These are phyloP conservation scores for Spheniscus mendiculus DNA, from an alignment of 2,113 vertebrate genomes.

Conservation along the genomic window DNA sequence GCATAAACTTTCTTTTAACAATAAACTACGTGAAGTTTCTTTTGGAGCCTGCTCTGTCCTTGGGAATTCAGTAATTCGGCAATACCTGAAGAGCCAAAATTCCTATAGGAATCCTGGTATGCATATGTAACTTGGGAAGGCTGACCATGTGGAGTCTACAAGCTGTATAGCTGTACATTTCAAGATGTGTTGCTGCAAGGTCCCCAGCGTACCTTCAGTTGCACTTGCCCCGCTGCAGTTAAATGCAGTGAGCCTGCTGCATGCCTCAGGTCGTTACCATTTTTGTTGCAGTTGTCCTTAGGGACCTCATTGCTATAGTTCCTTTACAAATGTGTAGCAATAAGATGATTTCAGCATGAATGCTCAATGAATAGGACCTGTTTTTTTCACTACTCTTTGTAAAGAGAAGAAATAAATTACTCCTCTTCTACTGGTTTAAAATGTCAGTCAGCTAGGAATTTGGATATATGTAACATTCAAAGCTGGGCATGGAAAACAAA, in stretches of 20 bases:
- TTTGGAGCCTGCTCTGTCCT: not conserved
- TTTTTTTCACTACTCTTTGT: not conserved
- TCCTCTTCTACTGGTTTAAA: not conserved
- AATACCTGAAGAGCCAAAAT: not conserved
- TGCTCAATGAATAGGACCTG: not conserved
- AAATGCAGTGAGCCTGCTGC: not conserved
- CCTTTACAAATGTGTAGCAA: not conserved
- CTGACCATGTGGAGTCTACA: not conserved
- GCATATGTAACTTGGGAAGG: not conserved
- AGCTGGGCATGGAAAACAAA: not conserved
- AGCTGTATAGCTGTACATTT: accelerated
- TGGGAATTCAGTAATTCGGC: not conserved
- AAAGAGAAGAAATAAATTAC: not conserved
- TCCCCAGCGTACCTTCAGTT: accelerated
- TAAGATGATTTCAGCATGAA: not conserved
- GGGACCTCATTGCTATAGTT: not conserved
- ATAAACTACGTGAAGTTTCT: too few relatives aligned
- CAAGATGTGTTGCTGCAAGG: not conserved
- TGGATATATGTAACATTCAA: not conserved
- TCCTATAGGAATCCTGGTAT: not conserved
- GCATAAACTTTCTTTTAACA: not conserved
- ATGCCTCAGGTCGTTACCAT: not conserved
- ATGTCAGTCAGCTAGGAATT: not conserved
- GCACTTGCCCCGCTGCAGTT: accelerated
- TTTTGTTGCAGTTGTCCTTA: not conserved